Conservation (phyloP, 2,888 invertebrate genomes). For the Acleris cristana region DNA sequence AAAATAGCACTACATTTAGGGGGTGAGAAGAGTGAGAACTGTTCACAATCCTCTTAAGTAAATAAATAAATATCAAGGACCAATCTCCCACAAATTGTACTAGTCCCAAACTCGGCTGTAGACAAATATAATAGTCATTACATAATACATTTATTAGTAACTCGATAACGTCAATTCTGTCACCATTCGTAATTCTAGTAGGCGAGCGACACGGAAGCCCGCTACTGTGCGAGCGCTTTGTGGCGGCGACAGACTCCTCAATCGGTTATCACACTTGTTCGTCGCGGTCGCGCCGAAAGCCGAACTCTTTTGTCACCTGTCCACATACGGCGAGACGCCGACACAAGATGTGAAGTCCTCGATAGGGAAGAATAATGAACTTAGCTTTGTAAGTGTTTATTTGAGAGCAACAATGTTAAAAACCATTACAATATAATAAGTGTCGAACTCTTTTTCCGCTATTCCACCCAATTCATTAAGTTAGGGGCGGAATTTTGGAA, state of each 20-base stretch:
- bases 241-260: slow-evolving; percentile 54
- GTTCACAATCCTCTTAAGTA: too few species aligned
- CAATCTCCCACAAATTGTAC: too few species aligned
- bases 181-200: slow-evolving; percentile 49
- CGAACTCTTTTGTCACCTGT: slow-evolving; percentile 66
- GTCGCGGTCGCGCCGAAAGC: slow-evolving; percentile 64
- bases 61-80: too few species aligned
- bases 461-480: too few species aligned
- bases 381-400: neutral
- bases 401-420: neutral
- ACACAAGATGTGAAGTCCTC: slow-evolving; percentile 12
- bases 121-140: slow-evolving; percentile 2
- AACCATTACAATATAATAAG: too few species aligned
- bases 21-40: too few species aligned
- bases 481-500: too few species aligned
- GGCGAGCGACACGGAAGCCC: slow-evolving; percentile 72
- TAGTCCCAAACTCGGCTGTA: too few species aligned
- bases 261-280: slow-evolving; percentile 72
- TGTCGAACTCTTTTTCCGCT: too few species aligned
- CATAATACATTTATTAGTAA: slow-evolving; percentile 37
- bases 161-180: slow-evolving; percentile 42
- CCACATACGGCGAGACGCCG: slow-evolving; percentile 43
- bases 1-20: too few species aligned
- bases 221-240: slow-evolving; percentile 78
- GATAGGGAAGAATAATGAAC: slow-evolving; percentile 4